Conservation (phyloP, 2,113 vertebrate genomes). For the Bettongia penicillata region DNA sequence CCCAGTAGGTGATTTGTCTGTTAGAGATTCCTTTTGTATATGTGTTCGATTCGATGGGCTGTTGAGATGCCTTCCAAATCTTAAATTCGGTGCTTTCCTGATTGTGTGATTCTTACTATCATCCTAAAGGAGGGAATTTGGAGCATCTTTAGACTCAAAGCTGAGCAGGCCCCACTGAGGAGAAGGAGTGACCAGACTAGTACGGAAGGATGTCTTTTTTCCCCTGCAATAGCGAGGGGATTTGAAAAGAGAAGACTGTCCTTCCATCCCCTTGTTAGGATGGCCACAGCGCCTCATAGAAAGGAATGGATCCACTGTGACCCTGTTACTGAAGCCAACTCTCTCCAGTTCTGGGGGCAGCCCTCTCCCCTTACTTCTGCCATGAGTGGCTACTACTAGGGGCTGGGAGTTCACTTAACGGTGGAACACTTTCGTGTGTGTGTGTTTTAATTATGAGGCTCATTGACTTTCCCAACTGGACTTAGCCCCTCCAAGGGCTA, state of each 20-base stretch:
- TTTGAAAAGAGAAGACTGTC: not conserved
- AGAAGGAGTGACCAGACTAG: not conserved
- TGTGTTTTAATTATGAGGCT: not conserved
- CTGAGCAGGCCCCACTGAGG: not conserved
- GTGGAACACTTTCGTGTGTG: not conserved
- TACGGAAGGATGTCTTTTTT: not conserved
- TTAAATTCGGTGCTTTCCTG: not conserved
- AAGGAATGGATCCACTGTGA: rapidly evolving
- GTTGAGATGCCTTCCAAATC: not conserved
- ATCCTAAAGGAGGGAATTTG: not conserved
- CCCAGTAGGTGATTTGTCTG: not conserved
- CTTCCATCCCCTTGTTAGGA: not conserved
- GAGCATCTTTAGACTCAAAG: not conserved
- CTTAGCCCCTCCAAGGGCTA: not conserved
- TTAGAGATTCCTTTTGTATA: not conserved
- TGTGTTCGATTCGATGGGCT: not conserved
- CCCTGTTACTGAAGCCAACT: not conserved
- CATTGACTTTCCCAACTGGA: not conserved
- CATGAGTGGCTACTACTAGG: not conserved
- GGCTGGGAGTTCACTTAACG: not conserved
- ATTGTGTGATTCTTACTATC: not conserved
- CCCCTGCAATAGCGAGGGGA: not conserved
- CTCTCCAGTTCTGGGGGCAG: not conserved
- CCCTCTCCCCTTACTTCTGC: not conserved
- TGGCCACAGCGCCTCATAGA: not conserved